Evolutionary conservation across 2,888 invertebrate genomes (phyloP).

Genomic region (Diabrotica balteata): DNA sequence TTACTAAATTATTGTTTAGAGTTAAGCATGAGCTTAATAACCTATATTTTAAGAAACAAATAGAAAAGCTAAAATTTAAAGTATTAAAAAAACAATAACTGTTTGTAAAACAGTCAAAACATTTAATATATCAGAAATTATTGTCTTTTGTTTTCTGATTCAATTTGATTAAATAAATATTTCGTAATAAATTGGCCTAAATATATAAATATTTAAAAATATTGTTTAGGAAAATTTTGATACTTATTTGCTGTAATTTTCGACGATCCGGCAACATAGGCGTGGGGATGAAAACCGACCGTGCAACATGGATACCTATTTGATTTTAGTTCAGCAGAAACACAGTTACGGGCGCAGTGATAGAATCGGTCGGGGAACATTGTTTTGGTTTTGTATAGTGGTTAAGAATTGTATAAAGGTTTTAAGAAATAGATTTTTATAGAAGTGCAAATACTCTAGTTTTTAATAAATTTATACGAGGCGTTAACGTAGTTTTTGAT

Average conservation of each 20-base stretch:
- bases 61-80: too few relatives aligned
- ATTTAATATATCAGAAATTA: background rate
- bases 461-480: conserved; percentile 23
- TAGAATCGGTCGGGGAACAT: conserved; percentile 40
- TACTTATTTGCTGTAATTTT: background rate
- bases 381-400: conserved; percentile 40
- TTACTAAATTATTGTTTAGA: too few relatives aligned
- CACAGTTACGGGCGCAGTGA: conserved; percentile 44
- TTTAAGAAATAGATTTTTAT: conserved; percentile 1
- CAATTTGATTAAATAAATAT: too few relatives aligned
- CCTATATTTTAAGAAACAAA: too few relatives aligned
- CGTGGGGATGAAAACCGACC: conserved; percentile 41
- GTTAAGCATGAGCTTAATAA: too few relatives aligned
- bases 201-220: too few relatives aligned
- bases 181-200: too few relatives aligned
- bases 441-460: conserved; percentile 20
- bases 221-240: background rate
- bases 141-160: too few relatives aligned
- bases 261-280: background rate
- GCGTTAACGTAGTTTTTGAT: conserved; percentile 14
- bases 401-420: conserved; percentile 28
- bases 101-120: too few relatives aligned
- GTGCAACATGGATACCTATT: conserved; percentile 48
- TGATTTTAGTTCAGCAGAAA: conserved; percentile 35
- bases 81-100: too few relatives aligned